Base-by-base conservation (phyloP, 1,140 invertebrate genomes). In the Cyphomyrmex costatus region DNA sequence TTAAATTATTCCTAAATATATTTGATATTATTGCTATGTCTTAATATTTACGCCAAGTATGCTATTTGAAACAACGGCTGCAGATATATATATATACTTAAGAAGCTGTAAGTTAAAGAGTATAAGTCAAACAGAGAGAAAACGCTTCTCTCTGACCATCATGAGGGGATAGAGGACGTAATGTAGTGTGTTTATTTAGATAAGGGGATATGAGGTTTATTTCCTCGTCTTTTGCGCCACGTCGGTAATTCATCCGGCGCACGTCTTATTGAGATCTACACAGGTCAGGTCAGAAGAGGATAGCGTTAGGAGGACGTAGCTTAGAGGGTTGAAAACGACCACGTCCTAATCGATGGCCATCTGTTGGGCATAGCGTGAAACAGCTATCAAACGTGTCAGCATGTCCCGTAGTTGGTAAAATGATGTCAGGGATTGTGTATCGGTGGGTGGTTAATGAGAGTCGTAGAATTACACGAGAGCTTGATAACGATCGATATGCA, bases 261-360 rank as follows among this genome's bases (percentile, higher is more conserved):
- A 66, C 91, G 84, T 78, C 86, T 89, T 89, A 86, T 89, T n/a
- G 83, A 85, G 78, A 78, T 53, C 89, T 84, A 79, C 46, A 60
- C 88, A 91, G 91, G 88, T 91, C 90, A 89, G 89, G 90, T 85
- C 80, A 65, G 63, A 61, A 51, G 85, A 84, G 80, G 85, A 85
- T 61, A 60, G 51, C 87, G 74, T 66, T 77, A 53, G 78, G 49
- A 8, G 78, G 76, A 58, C 65, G 61, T 8, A 71, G 86, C 86
- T 93, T 92, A 91, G 88, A 91, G 94, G 94, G 94, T 91, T 94
- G 93, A 94, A 95, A 95, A 94, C 91, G 92, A 92, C 90, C 90
- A 46, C 16, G 79, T 36, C 56, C 93, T 90, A 94, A 94, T 89
- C 90, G 91, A 91, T 86, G 88, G 94, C 94, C 94, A 95, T 95